Conservation (phyloP, 1,140 invertebrate genomes). For the Macrobrachium nipponense region DNA sequence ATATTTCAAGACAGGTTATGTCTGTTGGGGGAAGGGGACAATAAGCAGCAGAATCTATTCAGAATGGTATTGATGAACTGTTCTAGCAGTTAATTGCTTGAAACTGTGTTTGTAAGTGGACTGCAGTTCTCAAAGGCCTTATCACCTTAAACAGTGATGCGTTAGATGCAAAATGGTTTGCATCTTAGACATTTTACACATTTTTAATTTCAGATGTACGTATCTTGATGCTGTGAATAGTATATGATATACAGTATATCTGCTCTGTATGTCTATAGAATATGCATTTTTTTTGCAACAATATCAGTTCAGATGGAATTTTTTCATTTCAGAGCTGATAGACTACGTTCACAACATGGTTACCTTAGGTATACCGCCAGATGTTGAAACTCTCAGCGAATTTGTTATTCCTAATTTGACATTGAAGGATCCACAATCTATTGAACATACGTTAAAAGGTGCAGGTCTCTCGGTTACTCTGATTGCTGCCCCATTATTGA, state of each 20-base stretch:
- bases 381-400: slow-evolving; percentile 27
- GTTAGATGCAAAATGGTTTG: too few relatives aligned
- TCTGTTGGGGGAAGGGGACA: too few relatives aligned
- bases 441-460: slow-evolving; percentile 15
- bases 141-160: too few relatives aligned
- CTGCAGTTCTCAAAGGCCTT: too few relatives aligned
- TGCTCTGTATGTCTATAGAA: too few relatives aligned
- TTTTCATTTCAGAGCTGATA: slow-evolving; percentile 25
- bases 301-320: not conserved
- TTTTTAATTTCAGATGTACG: too few relatives aligned
- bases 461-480: not conserved
- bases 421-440: slow-evolving; percentile 1
- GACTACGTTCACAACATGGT: slow-evolving; percentile 27
- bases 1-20: too few relatives aligned
- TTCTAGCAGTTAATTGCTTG: too few relatives aligned
- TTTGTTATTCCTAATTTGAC: slow-evolving; percentile 31
- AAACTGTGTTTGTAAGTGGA: too few relatives aligned
- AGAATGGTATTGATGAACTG: not conserved
- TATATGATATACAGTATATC: not conserved
- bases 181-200: too few relatives aligned
- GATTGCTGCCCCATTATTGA: slow-evolving; percentile 19
- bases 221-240: not conserved
- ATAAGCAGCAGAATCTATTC: not conserved
- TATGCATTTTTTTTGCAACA: not conserved
- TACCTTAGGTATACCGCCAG: not conserved